These are phyloP conservation scores for Callipepla squamata DNA, from an alignment of 2,113 vertebrate genomes.

Conservation along the genomic window DNA sequence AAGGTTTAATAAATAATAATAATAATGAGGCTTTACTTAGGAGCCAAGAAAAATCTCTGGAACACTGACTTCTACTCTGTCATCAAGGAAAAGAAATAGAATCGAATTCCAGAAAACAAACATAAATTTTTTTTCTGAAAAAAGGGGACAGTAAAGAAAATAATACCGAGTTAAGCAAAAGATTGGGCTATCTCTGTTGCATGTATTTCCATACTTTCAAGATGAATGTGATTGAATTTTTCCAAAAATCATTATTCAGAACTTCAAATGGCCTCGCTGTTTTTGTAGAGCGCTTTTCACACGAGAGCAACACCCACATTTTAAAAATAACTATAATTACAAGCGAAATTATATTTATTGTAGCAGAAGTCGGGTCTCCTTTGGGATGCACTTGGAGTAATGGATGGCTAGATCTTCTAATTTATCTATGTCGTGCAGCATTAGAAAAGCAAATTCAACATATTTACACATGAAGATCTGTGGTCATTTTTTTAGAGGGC, in stretches of 20 bases:
- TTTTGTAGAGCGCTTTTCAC: neutral
- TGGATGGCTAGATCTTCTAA: conserved; percentile 38
- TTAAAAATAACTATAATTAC: neutral
- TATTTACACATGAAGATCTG: conserved; percentile 56
- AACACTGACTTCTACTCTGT: neutral
- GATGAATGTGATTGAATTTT: neutral
- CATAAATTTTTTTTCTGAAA: neutral
- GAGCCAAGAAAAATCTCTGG: conserved; percentile 45
- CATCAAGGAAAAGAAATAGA: conserved; percentile 24
- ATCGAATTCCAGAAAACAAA: neutral
- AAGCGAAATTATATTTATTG: conserved; percentile 5
- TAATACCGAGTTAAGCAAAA: neutral
- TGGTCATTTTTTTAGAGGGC: conserved; percentile 48
- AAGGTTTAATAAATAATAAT: conserved; percentile 52
- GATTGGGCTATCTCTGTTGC: neutral
- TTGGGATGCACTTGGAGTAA: conserved; percentile 30
- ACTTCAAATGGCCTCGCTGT: neutral
- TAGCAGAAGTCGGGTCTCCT: neutral
- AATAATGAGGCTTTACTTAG: neutral
- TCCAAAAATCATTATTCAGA: neutral
- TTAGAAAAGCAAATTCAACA: conserved; percentile 62
- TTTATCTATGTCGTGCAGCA: conserved; percentile 53
- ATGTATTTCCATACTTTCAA: neutral
- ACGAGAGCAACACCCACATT: neutral
- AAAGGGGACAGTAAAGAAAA: neutral